Evolutionary conservation across 2,113 vertebrate genomes (phyloP), one percentile per base, ranked within the genome.

Genomic region (Salvelinus fontinalis): DNA sequence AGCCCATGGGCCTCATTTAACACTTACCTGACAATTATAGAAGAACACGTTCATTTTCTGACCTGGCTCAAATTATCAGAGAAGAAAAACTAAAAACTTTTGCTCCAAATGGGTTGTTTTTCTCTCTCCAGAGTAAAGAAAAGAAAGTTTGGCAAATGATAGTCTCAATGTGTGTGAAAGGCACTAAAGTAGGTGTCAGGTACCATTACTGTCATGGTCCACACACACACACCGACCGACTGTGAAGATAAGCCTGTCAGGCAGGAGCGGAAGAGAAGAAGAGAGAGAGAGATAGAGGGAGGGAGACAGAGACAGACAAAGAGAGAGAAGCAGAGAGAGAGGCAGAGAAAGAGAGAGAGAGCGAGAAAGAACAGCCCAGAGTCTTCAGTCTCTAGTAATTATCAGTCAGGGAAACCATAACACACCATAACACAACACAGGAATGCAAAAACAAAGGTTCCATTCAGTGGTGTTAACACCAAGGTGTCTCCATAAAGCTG

Each of bases 401-500:
- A 93, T 86, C 84, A 90, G 77, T 81, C 79, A 80, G 84, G 84
- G 85, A 92, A 91, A 91, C 81, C 79, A 88, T 88, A 91, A 87
- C 84, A 88, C n/a, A n/a, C n/a, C n/a, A n/a, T n/a, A n/a, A n/a
- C 84, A 91, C 85, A 91, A 88, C 81, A 85, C 76, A 87, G 83
- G 82, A 91, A 92, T 83, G 85, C 79, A 86, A 89, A 93, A 91
- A 93, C 90, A 94, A 93, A 91, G 82, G 78, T 80, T 75, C 73
- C 83, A 88, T 92, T 93, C 88, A 93, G 82, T 72, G 78, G 84
- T 76, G 57, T 68, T 75, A 86, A 87, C 85, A 87, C 83, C 77
- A 77, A 84, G 84, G 85, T 90, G 87, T 91, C 93, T 92, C 88
- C 86, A 89, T 83, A 84, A 85, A 77, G 83, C 83, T 48, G 79